phyloP scores from a whole-genome alignment of 2,113 vertebrate genomes.

The Dasyprocta punctata region DNA sequence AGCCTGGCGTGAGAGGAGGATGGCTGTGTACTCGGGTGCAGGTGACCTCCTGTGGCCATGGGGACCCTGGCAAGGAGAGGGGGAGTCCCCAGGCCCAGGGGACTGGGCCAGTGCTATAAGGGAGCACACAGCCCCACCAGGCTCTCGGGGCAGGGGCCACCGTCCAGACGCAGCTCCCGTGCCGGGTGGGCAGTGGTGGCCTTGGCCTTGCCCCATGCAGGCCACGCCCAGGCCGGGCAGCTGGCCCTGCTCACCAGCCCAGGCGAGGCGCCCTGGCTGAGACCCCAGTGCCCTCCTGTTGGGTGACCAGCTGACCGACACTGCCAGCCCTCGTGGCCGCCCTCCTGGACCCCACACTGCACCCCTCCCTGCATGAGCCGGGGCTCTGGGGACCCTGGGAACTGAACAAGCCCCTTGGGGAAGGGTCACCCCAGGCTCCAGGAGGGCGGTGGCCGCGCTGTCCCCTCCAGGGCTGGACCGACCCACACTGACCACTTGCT shows the following conservation, averaged over 20 bases:
- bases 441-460: neutral
- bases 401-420: neutral
- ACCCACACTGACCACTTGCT: neutral
- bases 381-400: neutral
- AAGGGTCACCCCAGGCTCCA: neutral
- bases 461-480: neutral
- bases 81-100: neutral
- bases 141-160: too few relatives aligned
- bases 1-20: neutral
- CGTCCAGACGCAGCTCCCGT: too few relatives aligned
- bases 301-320: too few relatives aligned
- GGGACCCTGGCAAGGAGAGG: neutral
- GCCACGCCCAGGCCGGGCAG: neutral
- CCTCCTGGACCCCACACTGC: neutral
- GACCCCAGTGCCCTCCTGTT: too few relatives aligned
- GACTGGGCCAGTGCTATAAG: too few relatives aligned
- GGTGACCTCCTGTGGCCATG: neutral
- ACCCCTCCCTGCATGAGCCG: neutral
- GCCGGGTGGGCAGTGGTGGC: accelerated
- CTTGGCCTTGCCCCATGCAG: neutral
- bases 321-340: neutral
- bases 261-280: neutral
- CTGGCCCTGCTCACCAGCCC: neutral
- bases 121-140: too few relatives aligned
- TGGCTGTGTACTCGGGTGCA: accelerated